Conservation (phyloP, 2,113 vertebrate genomes). For the Typhlomys cinereus region DNA sequence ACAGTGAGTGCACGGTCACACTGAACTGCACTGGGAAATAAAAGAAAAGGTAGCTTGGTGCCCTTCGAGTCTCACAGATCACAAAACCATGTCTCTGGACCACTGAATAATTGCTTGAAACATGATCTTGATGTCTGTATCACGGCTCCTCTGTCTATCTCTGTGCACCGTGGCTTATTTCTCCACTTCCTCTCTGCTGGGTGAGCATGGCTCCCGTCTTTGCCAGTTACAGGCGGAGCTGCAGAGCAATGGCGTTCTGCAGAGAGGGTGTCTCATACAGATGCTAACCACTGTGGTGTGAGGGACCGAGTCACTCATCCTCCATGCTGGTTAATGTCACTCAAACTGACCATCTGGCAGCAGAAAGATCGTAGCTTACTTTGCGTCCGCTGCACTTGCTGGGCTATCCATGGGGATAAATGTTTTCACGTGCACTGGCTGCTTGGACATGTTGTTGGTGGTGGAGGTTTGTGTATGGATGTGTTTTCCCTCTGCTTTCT, state of each 20-base stretch:
- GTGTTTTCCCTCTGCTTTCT: not conserved
- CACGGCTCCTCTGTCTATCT: accelerated
- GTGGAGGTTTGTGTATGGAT: not conserved
- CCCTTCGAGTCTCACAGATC: accelerated
- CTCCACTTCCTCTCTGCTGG: not conserved
- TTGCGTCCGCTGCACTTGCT: not conserved
- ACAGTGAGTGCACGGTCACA: accelerated
- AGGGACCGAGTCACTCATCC: not conserved
- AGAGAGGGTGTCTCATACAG: not conserved
- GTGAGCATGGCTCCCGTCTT: not conserved
- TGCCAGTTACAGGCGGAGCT: not conserved
- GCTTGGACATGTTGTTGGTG: not conserved
- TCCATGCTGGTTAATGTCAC: not conserved
- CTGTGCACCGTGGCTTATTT: accelerated
- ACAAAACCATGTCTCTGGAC: not conserved
- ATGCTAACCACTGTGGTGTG: no score
- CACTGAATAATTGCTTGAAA: not conserved
- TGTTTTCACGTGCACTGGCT: not conserved
- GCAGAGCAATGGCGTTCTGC: not conserved
- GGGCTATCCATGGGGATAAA: not conserved
- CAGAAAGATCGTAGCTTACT: not conserved
- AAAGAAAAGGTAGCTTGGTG: not conserved
- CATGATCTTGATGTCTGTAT: not conserved
- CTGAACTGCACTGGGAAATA: accelerated
- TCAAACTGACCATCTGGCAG: not conserved